A percentile compares a stretch with the other conserved stretches of the same genome.
phyloP scores from a whole-genome alignment of 2,113 vertebrate species.

The Elephas maximus region DNA sequence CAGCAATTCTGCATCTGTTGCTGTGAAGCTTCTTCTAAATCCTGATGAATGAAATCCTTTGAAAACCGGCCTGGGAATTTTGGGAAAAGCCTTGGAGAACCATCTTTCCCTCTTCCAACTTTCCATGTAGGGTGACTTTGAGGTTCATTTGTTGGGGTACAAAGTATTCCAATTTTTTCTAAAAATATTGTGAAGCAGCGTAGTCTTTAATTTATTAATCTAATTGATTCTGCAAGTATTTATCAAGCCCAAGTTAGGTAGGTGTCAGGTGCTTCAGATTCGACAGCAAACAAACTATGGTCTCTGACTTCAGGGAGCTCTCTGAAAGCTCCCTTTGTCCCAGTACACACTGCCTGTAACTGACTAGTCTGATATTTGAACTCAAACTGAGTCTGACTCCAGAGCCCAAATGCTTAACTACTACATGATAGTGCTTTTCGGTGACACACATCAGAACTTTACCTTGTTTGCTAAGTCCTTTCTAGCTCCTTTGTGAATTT shows the following conservation, averaged over 20 bases:
- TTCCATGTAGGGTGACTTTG: not conserved
- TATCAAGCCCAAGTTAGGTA: not conserved
- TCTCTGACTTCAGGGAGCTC: not conserved
- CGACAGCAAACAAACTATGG: not conserved
- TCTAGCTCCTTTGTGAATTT: not conserved
- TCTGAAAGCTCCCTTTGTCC: not conserved
- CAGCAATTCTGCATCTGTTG: slow-evolving; percentile 29
- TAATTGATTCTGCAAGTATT: not conserved
- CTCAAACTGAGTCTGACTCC: not conserved
- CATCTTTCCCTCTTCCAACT: not conserved
- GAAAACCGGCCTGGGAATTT: not conserved
- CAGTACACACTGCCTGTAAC: not conserved
- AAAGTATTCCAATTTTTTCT: not conserved
- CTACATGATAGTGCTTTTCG: not conserved
- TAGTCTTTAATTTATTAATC: not conserved
- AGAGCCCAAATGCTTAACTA: not conserved
- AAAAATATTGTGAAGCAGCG: not conserved
- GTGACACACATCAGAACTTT: not conserved
- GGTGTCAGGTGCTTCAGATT: not conserved
- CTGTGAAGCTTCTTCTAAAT: slow-evolving; percentile 36
- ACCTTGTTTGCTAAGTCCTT: not conserved
- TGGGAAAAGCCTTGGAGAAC: slow-evolving; percentile 1
- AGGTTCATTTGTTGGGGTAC: not conserved
- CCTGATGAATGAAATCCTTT: not conserved
- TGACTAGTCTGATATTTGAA: not conserved